phyloP scores from a whole-genome alignment of 2,888 invertebrate species.

The Metacarcinus magister region DNA sequence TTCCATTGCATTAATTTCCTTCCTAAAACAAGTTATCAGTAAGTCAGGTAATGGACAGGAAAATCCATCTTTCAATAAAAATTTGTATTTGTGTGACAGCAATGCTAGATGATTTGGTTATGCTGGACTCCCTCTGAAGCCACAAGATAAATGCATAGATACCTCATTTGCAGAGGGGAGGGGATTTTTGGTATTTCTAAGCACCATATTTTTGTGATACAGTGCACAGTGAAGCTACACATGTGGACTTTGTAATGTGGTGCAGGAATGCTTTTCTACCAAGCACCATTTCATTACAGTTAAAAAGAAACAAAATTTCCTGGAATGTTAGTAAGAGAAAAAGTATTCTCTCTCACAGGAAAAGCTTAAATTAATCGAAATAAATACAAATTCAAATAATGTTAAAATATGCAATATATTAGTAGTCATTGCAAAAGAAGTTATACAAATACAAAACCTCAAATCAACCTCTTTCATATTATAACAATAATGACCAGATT shows the following conservation, averaged over 20 bases:
- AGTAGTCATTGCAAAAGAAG: not conserved
- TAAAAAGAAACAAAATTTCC: not conserved
- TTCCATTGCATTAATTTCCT: not conserved
- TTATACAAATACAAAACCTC: not conserved
- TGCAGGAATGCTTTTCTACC: not conserved
- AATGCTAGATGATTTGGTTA: not conserved
- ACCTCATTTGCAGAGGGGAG: not conserved
- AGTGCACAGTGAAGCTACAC: not conserved
- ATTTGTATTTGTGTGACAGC: slow-evolving; percentile 4
- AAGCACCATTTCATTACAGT: not conserved
- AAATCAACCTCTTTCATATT: not conserved
- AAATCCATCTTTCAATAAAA: not conserved
- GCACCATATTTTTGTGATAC: not conserved
- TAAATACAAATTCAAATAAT: not conserved
- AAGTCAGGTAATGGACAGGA: not conserved
- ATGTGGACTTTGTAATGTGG: not conserved
- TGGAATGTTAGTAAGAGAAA: not conserved
- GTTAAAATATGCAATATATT: not conserved
- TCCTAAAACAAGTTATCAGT: not conserved
- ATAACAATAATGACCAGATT: slow-evolving; percentile 10
- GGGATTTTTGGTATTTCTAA: not conserved
- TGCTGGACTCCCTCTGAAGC: not conserved
- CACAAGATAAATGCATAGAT: not conserved
- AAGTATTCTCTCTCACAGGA: not conserved
- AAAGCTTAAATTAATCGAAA: not conserved